These are phyloP conservation scores for Dexiosoma caninum DNA, from an alignment of 2,888 invertebrate species.

Conservation along the genomic window DNA sequence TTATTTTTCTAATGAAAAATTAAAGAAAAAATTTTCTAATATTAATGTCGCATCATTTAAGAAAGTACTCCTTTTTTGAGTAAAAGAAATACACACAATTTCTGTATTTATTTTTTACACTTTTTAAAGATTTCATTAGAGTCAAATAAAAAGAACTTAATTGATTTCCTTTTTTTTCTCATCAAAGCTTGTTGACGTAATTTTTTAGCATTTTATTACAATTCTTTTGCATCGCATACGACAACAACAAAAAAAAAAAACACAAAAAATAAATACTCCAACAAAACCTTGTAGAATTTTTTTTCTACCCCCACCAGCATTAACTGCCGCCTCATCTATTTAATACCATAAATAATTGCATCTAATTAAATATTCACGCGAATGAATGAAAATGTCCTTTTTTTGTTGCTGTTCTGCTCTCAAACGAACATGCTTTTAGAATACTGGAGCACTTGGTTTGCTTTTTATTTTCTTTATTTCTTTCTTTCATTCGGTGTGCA, in stretches of 20 bases:
- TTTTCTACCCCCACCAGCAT: conserved; percentile 68
- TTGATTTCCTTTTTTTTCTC: conserved; percentile 61
- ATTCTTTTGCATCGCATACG: conserved; percentile 54
- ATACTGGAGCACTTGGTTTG: conserved; percentile 53
- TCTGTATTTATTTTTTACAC: conserved; percentile 3
- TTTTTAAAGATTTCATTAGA: conserved; percentile 45
- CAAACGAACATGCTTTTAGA: conserved; percentile 53
- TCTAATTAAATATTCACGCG: conserved; percentile 77
- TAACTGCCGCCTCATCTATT: conserved; percentile 76
- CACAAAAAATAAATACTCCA: background rate
- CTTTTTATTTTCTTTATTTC: conserved; percentile 40
- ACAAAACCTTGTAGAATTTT: conserved; percentile 43
- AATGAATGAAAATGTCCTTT: conserved; percentile 76
- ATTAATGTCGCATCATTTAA: conserved; percentile 53
- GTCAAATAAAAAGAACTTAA: conserved; percentile 56
- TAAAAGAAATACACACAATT: conserved; percentile 27
- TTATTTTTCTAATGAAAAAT: conserved; percentile 37
- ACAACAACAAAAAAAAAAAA: conserved; percentile 23
- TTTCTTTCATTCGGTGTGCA: conserved; percentile 69
- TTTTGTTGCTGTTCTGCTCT: conserved; percentile 42
- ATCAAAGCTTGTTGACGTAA: conserved; percentile 60
- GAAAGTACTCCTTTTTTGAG: conserved; percentile 57
- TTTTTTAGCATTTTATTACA: conserved; percentile 58
- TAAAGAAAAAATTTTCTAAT: conserved; percentile 26
- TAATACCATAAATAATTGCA: conserved; percentile 77